phyloP scores from a whole-genome alignment of 2,888 invertebrate genomes.

The Blera fallax region DNA sequence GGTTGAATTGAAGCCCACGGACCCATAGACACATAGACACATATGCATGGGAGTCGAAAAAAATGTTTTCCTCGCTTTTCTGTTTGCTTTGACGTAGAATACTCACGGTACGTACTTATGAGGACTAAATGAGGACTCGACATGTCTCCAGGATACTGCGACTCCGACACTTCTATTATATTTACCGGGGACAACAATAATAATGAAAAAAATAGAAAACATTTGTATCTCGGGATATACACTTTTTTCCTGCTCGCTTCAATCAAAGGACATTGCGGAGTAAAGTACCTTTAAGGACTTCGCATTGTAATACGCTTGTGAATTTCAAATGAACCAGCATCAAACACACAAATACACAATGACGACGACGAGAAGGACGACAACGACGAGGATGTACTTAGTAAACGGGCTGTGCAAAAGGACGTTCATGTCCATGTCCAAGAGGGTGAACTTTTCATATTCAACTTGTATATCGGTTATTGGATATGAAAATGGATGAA shows the following conservation, averaged over 20 bases:
- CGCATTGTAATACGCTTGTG: conserved; percentile 51
- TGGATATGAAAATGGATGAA: conserved; percentile 27
- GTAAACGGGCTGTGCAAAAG: background rate
- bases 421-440: conserved; percentile 12
- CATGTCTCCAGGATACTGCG: conserved; percentile 20
- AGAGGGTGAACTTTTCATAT: conserved; percentile 33
- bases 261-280: conserved; percentile 29
- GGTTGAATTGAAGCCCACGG: conserved; percentile 21
- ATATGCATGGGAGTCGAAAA: background rate
- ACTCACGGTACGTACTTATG: background rate
- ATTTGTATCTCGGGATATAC: background rate
- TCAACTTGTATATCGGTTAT: conserved; percentile 11
- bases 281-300: conserved; percentile 33
- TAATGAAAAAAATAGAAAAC: too few species aligned
- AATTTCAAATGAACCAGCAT: conserved; percentile 47
- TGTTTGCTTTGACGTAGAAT: conserved; percentile 17
- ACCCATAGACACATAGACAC: background rate
- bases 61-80: background rate
- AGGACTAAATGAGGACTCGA: conserved; percentile 16
- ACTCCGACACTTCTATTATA: conserved; percentile 13
- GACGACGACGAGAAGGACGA: background rate
- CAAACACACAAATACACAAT: conserved; percentile 12
- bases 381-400: conserved; percentile 10
- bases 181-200: conserved; percentile 15
- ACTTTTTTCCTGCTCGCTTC: background rate